Evolutionary conservation across 2,888 invertebrate genomes (phyloP), one percentile per base, ranked within the genome.

Genomic region (Unio pictorum): DNA sequence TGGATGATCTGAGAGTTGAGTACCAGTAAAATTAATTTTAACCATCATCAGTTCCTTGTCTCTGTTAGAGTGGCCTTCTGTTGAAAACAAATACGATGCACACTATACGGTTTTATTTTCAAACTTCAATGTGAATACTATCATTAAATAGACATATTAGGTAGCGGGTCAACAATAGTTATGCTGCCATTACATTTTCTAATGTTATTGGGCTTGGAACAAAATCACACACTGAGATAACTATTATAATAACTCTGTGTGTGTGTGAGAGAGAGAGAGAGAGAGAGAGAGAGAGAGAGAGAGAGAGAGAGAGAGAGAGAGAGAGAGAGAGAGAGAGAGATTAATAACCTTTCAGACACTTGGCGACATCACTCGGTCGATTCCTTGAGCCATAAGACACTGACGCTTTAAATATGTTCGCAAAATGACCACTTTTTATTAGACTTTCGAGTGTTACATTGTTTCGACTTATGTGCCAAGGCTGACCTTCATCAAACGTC

Each of bases 371-470:
- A 6, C 57, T 67, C 15, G 65, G 64, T 8, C 56, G 55, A 4
- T 28, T 26, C n/a, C 64, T 63, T 28, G 58, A 34, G 0, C 28
- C 55, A 6, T 18, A 72, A 17, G 55, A 69, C 17, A 66, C 26
- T 17, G 18, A 55, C 4, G 81, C 79, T 66, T 71, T 75, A 68
- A 74, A 81, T 57, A 81, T 76, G 64, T 74, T 74, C 45, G 81
- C 81, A 64, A 81, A 81, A 30, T 72, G 73, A 0, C 81, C 81
- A 57, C 66, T 69, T 8, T 72, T 75, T 57, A 81, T 62, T 6
- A 69, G 61, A 2, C 74, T 67, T 54, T 75, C 58, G 18, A 81
- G 73, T 3, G 71, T 75, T 17, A 81, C 45, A 18, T 74, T 69
- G 55, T 71, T 66, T 28, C 71, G 63, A 18, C 67, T 58, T 5